These are phyloP conservation scores for Seriola quinqueradiata DNA, from an alignment of 2,113 vertebrate species.

Conservation along the genomic window DNA sequence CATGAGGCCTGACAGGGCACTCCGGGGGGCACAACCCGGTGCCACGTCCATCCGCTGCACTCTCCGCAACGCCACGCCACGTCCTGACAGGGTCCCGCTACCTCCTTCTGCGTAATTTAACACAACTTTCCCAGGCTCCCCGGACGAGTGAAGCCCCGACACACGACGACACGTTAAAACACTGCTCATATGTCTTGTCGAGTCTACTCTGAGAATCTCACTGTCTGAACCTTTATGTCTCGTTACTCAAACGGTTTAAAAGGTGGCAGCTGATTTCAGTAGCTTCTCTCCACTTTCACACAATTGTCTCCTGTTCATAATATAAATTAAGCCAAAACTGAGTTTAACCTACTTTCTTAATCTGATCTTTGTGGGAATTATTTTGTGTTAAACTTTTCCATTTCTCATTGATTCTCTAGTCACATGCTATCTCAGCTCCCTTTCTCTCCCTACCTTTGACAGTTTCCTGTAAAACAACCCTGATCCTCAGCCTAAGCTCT, in stretches of 20 bases:
- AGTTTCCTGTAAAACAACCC: slow-evolving; percentile 80
- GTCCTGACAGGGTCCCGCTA: slow-evolving; percentile 82
- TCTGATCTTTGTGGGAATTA: slow-evolving; percentile 76
- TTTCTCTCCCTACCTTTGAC: slow-evolving; percentile 73
- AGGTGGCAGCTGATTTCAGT: slow-evolving; percentile 35
- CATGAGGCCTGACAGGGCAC: slow-evolving; percentile 85
- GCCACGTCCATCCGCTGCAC: slow-evolving; percentile 80
- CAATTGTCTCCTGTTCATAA: slow-evolving; percentile 9
- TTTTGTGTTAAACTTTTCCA: slow-evolving; percentile 72
- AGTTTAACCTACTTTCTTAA: slow-evolving; percentile 62
- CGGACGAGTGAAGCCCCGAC: slow-evolving; percentile 58
- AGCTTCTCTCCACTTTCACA: slow-evolving; percentile 31
- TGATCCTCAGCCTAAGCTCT: slow-evolving; percentile 83
- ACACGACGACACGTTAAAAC: slow-evolving; percentile 63
- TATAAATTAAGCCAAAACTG: slow-evolving; percentile 37
- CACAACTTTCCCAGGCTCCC: slow-evolving; percentile 75
- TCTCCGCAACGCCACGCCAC: slow-evolving; percentile 66
- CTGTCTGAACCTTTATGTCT: slow-evolving; percentile 54
- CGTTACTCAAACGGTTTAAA: slow-evolving; percentile 35
- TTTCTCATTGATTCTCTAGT: slow-evolving; percentile 76
- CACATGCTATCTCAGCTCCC: slow-evolving; percentile 64
- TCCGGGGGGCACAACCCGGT: slow-evolving; percentile 80
- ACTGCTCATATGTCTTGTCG: slow-evolving; percentile 71
- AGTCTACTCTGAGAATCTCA: slow-evolving; percentile 44
- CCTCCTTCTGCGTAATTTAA: slow-evolving; percentile 87